phyloP scores from a whole-genome alignment of 2,888 invertebrate genomes.

The Anticlea derivata region DNA sequence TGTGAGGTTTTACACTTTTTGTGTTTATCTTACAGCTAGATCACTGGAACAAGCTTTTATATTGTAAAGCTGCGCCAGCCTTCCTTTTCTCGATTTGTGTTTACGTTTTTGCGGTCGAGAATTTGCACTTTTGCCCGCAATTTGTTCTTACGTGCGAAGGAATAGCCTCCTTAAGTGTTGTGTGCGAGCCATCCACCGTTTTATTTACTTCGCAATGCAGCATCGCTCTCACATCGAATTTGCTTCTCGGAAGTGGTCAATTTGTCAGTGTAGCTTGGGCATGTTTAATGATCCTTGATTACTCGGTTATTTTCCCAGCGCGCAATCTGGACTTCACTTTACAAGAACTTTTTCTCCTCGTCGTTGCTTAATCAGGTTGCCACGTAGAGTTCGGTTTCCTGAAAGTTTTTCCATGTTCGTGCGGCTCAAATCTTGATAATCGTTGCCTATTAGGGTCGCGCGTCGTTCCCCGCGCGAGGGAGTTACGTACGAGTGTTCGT shows the following conservation, averaged over 20 bases:
- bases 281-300: conserved; percentile 50
- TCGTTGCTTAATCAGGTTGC: conserved; percentile 14
- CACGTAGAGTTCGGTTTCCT: conserved; percentile 31
- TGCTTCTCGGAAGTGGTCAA: conserved; percentile 61
- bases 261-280: conserved; percentile 49
- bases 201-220: conserved; percentile 51
- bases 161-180: conserved; percentile 71
- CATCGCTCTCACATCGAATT: conserved; percentile 50
- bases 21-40: conserved; percentile 1
- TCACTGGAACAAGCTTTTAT: conserved; percentile 6
- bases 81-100: conserved; percentile 19
- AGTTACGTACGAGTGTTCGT: conserved; percentile 50
- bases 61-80: conserved; percentile 4
- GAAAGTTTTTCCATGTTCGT: conserved; percentile 36
- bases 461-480: conserved; percentile 36
- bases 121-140: conserved; percentile 60
- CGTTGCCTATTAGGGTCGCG: conserved; percentile 50
- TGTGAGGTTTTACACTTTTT: conserved; percentile 7
- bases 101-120: conserved; percentile 38
- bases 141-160: conserved; percentile 78
- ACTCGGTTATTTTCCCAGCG: conserved; percentile 37
- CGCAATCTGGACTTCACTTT: conserved; percentile 29
- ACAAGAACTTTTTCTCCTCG: conserved; percentile 12
- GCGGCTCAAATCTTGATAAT: conserved; percentile 46
- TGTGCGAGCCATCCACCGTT: conserved; percentile 47